Evolutionary conservation across 2,888 invertebrate species (phyloP).

Genomic region (Sarcophaga variegata): DNA sequence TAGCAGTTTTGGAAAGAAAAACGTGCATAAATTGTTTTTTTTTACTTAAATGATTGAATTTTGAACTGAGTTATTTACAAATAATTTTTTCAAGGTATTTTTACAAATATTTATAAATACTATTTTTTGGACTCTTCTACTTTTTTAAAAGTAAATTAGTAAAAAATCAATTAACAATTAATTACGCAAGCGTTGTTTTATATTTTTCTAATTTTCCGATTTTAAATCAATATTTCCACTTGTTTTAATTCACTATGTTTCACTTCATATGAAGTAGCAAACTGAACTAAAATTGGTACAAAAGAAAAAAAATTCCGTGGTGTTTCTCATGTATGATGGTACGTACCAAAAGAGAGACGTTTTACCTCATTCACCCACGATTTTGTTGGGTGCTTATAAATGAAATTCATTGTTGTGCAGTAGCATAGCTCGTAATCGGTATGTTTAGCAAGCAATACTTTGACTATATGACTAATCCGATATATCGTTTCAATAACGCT

Average conservation of each 20-base stretch:
- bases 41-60: no score
- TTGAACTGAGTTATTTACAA: no score
- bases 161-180: no score
- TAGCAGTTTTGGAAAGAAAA: no score
- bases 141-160: no score
- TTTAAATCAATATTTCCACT: conserved; percentile 2
- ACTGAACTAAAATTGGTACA: conserved; percentile 20
- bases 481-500: conserved; percentile 12
- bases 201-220: not conserved
- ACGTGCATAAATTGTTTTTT: no score
- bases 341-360: conserved; percentile 5
- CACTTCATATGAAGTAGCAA: conserved; percentile 14
- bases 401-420: not conserved
- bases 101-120: not conserved
- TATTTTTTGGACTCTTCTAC: no score
- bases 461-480: not conserved
- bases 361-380: conserved; percentile 27
- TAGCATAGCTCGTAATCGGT: not conserved
- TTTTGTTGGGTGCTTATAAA: conserved; percentile 6
- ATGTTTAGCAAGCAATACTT: no score
- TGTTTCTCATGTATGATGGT: not conserved
- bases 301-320: conserved; percentile 3
- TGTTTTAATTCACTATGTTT: conserved; percentile 2
- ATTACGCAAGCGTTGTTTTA: no score
- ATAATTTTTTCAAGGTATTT: no score